Percentiles rank a stretch among this genome's conserved stretches.
Evolutionary conservation across 2,888 invertebrate genomes (phyloP).

Genomic region (Allophyes oxyacanthae): DNA sequence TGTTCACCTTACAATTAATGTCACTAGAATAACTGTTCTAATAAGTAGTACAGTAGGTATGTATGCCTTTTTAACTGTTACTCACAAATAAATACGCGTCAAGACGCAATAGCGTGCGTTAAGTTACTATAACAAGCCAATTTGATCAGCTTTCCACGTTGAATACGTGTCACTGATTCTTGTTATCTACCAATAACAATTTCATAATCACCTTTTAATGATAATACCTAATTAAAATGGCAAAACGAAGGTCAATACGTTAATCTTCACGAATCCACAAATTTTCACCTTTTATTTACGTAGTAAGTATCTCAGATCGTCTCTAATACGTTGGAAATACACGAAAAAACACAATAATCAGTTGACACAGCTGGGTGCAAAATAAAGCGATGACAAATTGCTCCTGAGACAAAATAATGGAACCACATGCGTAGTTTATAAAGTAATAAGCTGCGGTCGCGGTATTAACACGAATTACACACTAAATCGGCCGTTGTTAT

Average conservation of each 20-base stretch:
- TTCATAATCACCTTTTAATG: slow-evolving; percentile 38
- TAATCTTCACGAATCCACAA: slow-evolving; percentile 37
- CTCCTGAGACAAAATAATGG: slow-evolving; percentile 19
- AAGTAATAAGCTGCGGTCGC: slow-evolving; percentile 39
- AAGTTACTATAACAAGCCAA: neutral
- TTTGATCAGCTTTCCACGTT: slow-evolving; percentile 24
- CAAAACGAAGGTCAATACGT: slow-evolving; percentile 28
- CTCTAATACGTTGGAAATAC: slow-evolving; percentile 36
- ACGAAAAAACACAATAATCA: slow-evolving; percentile 37
- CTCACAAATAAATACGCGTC: slow-evolving; percentile 10
- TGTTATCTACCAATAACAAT: slow-evolving; percentile 49
- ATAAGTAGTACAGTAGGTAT: slow-evolving; percentile 26
- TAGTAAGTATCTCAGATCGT: slow-evolving; percentile 12
- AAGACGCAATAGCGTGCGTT: slow-evolving; percentile 1
- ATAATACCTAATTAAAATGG: slow-evolving; percentile 37
- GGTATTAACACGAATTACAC: slow-evolving; percentile 57
- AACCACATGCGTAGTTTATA: slow-evolving; percentile 31
- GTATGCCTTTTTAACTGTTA: slow-evolving; percentile 18
- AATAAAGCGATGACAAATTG: slow-evolving; percentile 24
- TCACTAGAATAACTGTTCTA: slow-evolving; percentile 35
- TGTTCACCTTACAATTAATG: slow-evolving; percentile 18
- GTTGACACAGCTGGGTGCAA: slow-evolving; percentile 55
- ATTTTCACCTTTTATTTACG: slow-evolving; percentile 42
- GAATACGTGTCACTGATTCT: slow-evolving; percentile 54
- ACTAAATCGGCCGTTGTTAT: slow-evolving; percentile 61